A percentile compares a stretch with the other conserved stretches of the same genome.
Conservation (phyloP, 2,888 invertebrate genomes). For the Sinhomidia bicolor region DNA sequence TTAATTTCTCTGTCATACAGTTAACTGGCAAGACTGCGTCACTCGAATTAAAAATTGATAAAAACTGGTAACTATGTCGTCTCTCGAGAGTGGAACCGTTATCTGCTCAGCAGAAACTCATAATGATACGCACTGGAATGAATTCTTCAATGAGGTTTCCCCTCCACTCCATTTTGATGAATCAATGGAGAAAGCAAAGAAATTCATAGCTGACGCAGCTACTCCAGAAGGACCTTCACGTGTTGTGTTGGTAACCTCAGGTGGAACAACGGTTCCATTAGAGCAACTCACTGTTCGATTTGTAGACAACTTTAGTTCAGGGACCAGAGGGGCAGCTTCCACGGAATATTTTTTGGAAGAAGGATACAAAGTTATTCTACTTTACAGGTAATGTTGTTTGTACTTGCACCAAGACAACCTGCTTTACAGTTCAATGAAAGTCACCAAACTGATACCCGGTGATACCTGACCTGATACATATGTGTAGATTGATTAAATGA, state of each 20-base stretch:
- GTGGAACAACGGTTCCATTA: constrained; percentile 88
- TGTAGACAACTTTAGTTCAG: constrained; percentile 99
- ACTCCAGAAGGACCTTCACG: constrained; percentile 1
- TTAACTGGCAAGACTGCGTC: too few species aligned
- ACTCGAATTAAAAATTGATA: too few species aligned
- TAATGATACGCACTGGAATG: constrained; percentile 87
- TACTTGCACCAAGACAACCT: too few species aligned
- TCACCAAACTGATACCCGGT: too few species aligned
- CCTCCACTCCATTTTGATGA: constrained; percentile 90
- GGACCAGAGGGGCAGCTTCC: constrained; percentile 96
- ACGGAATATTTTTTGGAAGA: constrained; percentile 94
- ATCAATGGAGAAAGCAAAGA: constrained; percentile 87
- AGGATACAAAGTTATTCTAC: constrained; percentile 95
- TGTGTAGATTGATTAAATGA: background rate
- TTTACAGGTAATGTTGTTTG: constrained; percentile 85
- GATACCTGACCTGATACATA: too few species aligned
- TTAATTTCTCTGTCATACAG: too few species aligned
- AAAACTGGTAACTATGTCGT: background rate
- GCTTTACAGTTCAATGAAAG: too few species aligned
- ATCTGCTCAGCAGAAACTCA: background rate
- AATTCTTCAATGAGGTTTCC: constrained; percentile 90
- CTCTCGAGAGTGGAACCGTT: background rate
- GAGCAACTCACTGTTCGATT: constrained; percentile 98
- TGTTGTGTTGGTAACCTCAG: constrained; percentile 75
- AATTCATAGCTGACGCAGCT: constrained; percentile 81